Evolutionary conservation across 2,888 invertebrate species (phyloP), one percentile per base, ranked within the genome.

Genomic region (Halocaridina rubra): DNA sequence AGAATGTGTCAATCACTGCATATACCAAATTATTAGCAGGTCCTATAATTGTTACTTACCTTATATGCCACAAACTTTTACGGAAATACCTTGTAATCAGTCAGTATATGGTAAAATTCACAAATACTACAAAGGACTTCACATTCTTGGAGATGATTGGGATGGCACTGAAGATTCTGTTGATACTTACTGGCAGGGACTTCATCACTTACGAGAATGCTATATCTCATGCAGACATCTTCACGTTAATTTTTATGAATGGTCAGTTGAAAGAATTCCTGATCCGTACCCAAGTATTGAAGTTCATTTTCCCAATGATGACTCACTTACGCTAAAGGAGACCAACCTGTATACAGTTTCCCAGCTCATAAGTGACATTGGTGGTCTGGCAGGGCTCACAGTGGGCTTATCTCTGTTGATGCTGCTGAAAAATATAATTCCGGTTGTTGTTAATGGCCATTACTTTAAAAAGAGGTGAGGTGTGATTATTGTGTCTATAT

Each of bases 101-200:
- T 32, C 30, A 5, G 46, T 75, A 22, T 81, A 81, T 24, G 8
- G 24, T 10, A 16, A 16, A 1, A 24, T 81, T 3, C 75, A 53
- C 4, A 61, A 64, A 30, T 75, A 64, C 30, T 75, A 46, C 67
- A 81, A 81, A 67, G 81, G 81, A 16, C 59, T 81, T 13, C 64
- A 64, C 46, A 30, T 39, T 27, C 27, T 81, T 5, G 67, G 67
- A 3, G 7, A 33, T 10, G 53, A 16, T 19, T 69, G 80, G 80
- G 57, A 46, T 2, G 57, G 53, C 1, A 5, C 57, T 7, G 22
- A 22, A 7, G 19, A n/a, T 22, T 22, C 16, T 8, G 30, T 57
- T 2, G 27, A 19, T 53, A 16, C n/a, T 4, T n/a, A n/a, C n/a
- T 53, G 53, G 53, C n/a, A n/a, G n/a, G n/a, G n/a, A n/a, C n/a